Conservation (phyloP, 2,797 vertebrate genomes). For the Odontamblyopus rebecca region DNA sequence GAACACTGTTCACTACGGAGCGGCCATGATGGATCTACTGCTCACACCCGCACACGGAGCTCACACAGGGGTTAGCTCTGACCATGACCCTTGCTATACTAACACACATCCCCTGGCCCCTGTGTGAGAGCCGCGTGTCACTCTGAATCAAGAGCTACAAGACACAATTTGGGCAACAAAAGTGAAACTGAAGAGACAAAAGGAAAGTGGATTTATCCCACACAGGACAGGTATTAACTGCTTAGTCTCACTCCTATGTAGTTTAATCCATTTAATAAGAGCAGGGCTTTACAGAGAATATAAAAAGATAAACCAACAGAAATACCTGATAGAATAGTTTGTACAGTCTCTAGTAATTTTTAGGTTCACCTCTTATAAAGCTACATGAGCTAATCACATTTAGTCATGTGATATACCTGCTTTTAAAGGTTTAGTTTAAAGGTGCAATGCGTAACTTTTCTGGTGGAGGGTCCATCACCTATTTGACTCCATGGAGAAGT, state of each 20-base stretch:
- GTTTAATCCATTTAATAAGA: slow-evolving; percentile 22
- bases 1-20: slow-evolving; percentile 67
- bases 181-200: slow-evolving; percentile 40
- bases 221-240: slow-evolving; percentile 35
- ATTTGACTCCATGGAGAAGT: no score
- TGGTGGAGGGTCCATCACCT: no score
- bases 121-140: slow-evolving; percentile 42
- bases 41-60: slow-evolving; percentile 57
- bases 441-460: no score
- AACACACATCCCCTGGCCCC: slow-evolving; percentile 55
- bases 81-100: slow-evolving; percentile 70
- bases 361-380: no score
- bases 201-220: slow-evolving; percentile 55
- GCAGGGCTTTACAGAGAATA: no score
- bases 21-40: slow-evolving; percentile 73
- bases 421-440: no score
- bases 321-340: neutral
- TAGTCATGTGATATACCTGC: neutral
- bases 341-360: no score
- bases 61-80: slow-evolving; percentile 59
- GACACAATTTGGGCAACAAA: slow-evolving; percentile 46
- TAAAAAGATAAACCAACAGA: slow-evolving; percentile 20
- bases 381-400: neutral
- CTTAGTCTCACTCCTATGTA: slow-evolving; percentile 31
- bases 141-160: slow-evolving; percentile 41